Conservation (phyloP, 1,140 invertebrate species). For the Bombus breviceps region DNA sequence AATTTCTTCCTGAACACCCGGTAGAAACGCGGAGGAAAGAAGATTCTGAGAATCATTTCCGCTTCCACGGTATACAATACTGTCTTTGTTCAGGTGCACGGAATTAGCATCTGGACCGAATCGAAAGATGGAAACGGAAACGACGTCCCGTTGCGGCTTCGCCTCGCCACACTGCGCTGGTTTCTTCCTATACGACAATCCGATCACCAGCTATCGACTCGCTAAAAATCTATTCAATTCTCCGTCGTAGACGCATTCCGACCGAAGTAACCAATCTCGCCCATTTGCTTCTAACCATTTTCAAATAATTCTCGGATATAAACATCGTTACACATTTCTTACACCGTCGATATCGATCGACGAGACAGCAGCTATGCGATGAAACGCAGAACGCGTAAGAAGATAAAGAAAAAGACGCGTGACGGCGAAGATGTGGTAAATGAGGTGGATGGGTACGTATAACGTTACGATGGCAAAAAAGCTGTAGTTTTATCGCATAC, state of each 20-base stretch:
- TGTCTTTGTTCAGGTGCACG: slow-evolving; percentile 14
- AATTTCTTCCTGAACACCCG: slow-evolving; percentile 10
- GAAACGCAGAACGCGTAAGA: too few species aligned
- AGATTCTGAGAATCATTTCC: slow-evolving; percentile 29
- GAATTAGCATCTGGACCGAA: slow-evolving; percentile 31
- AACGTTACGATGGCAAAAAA: too few species aligned
- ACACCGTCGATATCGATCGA: too few species aligned
- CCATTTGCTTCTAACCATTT: neutral
- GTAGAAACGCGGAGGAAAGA: slow-evolving; percentile 8
- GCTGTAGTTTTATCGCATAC: too few species aligned
- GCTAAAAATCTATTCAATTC: slow-evolving; percentile 6
- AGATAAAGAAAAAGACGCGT: too few species aligned
- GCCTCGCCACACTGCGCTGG: neutral
- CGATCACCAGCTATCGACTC: neutral
- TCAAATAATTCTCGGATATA: too few species aligned
- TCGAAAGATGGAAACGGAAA: slow-evolving; percentile 1
- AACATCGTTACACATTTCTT: too few species aligned
- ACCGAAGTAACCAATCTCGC: neutral
- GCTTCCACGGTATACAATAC: neutral
- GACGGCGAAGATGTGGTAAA: too few species aligned
- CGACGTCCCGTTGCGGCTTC: neutral
- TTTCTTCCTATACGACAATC: neutral
- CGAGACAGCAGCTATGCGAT: too few species aligned
- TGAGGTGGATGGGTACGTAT: too few species aligned
- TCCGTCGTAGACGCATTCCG: too few species aligned